Evolutionary conservation across 2,888 invertebrate genomes (phyloP).

Genomic region (Lasius platythorax): DNA sequence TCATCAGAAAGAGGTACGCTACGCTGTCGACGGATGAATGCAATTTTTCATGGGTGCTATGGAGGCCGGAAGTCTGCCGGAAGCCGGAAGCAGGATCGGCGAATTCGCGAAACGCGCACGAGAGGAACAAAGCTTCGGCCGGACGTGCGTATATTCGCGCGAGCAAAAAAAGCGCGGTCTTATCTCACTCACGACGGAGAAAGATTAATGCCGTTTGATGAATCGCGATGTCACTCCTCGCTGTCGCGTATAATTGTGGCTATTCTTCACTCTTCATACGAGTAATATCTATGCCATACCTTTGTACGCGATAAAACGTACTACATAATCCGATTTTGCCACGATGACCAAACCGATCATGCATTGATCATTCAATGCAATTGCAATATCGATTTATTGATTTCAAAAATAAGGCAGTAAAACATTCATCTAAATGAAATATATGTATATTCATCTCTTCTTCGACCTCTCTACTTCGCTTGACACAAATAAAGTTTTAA

Average conservation of each 20-base stretch:
- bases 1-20: conserved; percentile 63
- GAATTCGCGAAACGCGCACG: conserved; percentile 63
- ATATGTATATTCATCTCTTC: not conserved
- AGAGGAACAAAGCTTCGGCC: conserved; percentile 59
- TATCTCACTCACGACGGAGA: conserved; percentile 58
- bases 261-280: conserved; percentile 53
- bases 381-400: conserved; percentile 2
- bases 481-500: not conserved
- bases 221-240: conserved; percentile 59
- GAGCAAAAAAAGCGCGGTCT: conserved; percentile 53
- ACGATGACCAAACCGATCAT: conserved; percentile 15
- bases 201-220: conserved; percentile 64
- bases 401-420: not conserved
- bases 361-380: not conserved
- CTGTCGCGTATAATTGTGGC: conserved; percentile 58
- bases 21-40: conserved; percentile 62
- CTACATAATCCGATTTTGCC: not conserved
- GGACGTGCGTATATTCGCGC: conserved; percentile 47
- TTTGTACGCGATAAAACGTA: not conserved
- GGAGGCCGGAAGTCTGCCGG: conserved; percentile 70
- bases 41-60: conserved; percentile 77
- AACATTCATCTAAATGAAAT: not conserved
- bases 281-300: conserved; percentile 27
- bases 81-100: conserved; percentile 76
- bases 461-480: not conserved